Evolutionary conservation across 2,113 vertebrate genomes (phyloP).

Genomic region (Sclerurus mexicanus): DNA sequence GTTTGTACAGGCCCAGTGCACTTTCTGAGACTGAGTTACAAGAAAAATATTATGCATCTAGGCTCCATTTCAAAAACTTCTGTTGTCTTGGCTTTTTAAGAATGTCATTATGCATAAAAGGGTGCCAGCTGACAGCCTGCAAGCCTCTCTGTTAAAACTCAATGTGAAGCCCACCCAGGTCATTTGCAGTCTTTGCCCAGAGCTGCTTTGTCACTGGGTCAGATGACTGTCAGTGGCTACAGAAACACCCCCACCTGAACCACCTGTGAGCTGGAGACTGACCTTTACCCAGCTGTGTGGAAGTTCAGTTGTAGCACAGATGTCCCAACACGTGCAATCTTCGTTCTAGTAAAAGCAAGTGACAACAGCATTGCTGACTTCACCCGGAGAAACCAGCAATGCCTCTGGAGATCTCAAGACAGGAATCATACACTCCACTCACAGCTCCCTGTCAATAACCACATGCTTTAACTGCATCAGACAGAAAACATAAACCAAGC

Average conservation of each 20-base stretch:
- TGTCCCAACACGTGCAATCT: neutral
- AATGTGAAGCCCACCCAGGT: neutral
- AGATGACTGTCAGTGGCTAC: neutral
- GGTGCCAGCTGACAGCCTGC: neutral
- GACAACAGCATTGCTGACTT: neutral
- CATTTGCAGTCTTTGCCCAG: neutral
- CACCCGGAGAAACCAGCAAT: neutral
- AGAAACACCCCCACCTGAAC: neutral
- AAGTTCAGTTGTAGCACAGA: neutral
- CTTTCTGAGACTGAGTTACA: neutral
- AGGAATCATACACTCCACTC: neutral
- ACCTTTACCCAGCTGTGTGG: neutral
- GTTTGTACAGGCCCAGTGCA: conserved; percentile 11
- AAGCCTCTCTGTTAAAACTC: neutral
- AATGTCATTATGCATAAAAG: neutral
- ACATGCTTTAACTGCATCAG: neutral
- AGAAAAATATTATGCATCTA: conserved; percentile 27
- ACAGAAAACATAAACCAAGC: neutral
- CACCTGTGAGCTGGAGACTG: neutral
- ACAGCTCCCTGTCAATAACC: neutral
- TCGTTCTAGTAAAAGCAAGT: neutral
- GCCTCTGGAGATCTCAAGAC: neutral
- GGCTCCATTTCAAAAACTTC: conserved; percentile 35
- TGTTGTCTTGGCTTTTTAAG: conserved; percentile 32
- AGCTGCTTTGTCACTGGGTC: neutral